These are phyloP conservation scores for Peromyscus attwateri DNA, from an alignment of 2,797 vertebrate species.

Conservation along the genomic window DNA sequence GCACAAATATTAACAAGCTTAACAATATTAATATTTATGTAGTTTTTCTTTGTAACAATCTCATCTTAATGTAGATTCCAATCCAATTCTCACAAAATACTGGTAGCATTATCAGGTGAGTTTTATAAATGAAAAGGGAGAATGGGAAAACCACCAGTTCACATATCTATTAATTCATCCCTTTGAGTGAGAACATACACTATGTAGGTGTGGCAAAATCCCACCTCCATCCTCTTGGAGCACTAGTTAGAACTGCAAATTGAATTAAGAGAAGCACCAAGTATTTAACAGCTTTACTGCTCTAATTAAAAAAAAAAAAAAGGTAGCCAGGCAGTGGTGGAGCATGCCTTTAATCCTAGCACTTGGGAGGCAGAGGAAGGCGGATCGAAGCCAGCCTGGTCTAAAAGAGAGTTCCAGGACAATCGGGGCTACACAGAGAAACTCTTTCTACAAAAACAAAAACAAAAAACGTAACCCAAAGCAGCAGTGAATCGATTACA, in stretches of 20 bases:
- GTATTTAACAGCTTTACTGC: neutral
- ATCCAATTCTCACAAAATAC: neutral
- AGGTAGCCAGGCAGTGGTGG: neutral
- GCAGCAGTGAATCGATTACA: neutral
- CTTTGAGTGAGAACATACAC: neutral
- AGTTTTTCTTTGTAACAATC: neutral
- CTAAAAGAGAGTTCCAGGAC: neutral
- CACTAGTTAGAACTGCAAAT: neutral
- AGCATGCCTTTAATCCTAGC: neutral
- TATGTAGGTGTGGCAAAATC: neutral
- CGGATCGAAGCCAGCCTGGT: neutral
- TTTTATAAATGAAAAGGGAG: neutral
- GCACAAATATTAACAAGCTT: neutral
- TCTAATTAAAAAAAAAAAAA: neutral
- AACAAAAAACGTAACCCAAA: neutral
- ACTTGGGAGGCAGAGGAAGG: neutral
- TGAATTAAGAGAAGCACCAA: neutral
- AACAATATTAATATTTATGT: no score
- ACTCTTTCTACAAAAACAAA: neutral
- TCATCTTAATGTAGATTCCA: neutral
- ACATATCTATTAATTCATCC: neutral
- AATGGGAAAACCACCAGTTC: neutral
- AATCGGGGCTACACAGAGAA: neutral
- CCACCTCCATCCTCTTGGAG: neutral
- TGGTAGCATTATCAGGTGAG: neutral